Evolutionary conservation across 1,140 invertebrate genomes (phyloP).

Genomic region (Drosophila sulfurigaster): DNA sequence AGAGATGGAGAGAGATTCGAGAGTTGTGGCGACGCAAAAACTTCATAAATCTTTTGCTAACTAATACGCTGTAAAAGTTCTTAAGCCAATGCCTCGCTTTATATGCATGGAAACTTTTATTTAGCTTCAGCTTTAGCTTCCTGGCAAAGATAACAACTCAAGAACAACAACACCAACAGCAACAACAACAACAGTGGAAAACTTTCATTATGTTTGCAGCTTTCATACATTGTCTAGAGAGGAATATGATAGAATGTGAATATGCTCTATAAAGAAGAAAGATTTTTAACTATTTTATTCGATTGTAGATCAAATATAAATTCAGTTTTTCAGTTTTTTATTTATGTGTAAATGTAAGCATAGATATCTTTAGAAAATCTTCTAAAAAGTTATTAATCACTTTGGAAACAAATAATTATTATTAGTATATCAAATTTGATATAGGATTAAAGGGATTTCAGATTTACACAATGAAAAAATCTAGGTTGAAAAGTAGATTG

Average conservation of each 20-base stretch:
- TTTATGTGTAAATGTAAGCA: no score
- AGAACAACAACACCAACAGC: constrained; percentile 57
- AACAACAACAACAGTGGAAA: constrained; percentile 24
- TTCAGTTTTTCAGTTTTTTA: no score
- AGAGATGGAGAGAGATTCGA: no score
- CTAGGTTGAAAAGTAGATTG: no score
- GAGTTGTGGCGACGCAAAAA: constrained; percentile 58
- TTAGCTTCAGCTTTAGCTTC: constrained; percentile 40
- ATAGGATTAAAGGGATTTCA: no score
- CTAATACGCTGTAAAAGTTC: constrained; percentile 67
- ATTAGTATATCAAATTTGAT: no score
- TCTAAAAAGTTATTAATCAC: no score
- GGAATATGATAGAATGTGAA: constrained; percentile 2
- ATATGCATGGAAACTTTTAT: constrained; percentile 75
- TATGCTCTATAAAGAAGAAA: neutral
- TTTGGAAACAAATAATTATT: no score
- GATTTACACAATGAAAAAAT: no score
- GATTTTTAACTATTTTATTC: no score
- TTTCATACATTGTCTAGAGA: constrained; percentile 6
- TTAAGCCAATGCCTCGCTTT: constrained; percentile 69
- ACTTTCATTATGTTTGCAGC: constrained; percentile 16
- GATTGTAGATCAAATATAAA: no score
- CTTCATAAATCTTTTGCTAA: constrained; percentile 80
- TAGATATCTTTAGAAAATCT: no score
- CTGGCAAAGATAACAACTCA: constrained; percentile 64